phyloP scores from a whole-genome alignment of 2,113 vertebrate species.

The Oncorhynchus masou region DNA sequence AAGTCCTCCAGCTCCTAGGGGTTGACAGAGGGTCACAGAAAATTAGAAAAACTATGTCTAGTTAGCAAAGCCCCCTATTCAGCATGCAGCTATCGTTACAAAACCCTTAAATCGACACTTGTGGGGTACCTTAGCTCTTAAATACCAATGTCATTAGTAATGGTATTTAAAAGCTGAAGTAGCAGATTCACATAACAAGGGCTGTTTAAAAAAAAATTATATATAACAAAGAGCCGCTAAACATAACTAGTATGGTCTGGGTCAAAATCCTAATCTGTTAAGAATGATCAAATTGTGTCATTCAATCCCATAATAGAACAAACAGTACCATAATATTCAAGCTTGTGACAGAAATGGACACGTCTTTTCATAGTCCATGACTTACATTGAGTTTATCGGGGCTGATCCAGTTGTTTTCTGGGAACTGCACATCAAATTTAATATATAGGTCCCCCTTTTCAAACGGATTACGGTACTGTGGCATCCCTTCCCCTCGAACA shows the following conservation, averaged over 20 bases:
- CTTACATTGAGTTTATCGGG: conserved; percentile 94
- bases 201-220: too few relatives aligned
- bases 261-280: neutral
- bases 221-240: neutral
- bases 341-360: neutral
- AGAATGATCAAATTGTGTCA: neutral
- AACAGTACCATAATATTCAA: neutral
- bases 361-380: neutral
- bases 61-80: too few relatives aligned
- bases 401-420: conserved; percentile 98
- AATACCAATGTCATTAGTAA: too few relatives aligned
- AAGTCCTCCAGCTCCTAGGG: conserved; percentile 94
- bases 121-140: too few relatives aligned
- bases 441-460: conserved; percentile 97
- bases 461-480: conserved; percentile 97
- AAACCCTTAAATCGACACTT: too few relatives aligned
- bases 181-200: too few relatives aligned
- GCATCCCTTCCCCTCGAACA: conserved; percentile 95
- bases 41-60: too few relatives aligned
- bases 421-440: conserved; percentile 97
- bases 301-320: neutral
- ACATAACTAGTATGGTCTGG: neutral
- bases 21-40: neutral
- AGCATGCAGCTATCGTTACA: too few relatives aligned
- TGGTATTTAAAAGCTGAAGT: too few relatives aligned